These are phyloP conservation scores for Phylloscopus trochilus DNA, from an alignment of 2,113 vertebrate genomes.

Conservation along the genomic window DNA sequence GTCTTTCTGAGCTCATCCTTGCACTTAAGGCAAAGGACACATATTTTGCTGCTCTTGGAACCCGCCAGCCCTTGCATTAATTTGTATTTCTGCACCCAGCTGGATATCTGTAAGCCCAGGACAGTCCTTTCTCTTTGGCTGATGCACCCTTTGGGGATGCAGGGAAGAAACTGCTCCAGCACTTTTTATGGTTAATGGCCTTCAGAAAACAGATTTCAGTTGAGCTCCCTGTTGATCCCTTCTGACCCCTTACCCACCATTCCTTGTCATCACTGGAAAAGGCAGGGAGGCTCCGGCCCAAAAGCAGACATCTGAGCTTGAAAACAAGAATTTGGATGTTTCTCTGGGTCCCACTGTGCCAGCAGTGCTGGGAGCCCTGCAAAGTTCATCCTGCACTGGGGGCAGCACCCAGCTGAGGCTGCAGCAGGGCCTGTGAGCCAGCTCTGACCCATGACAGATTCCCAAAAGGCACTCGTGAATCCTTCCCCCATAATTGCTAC, in stretches of 20 bases:
- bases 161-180: background rate
- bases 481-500: accelerated
- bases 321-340: accelerated
- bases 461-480: accelerated
- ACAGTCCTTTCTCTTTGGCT: background rate
- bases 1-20: background rate
- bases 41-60: background rate
- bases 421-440: accelerated
- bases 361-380: background rate
- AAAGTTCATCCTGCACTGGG: background rate
- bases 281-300: background rate
- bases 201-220: background rate
- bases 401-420: background rate
- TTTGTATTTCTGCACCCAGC: background rate
- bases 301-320: background rate
- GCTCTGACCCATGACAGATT: background rate
- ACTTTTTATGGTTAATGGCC: background rate
- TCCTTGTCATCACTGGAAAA: background rate
- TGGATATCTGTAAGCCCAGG: background rate
- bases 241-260: background rate
- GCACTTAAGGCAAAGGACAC: background rate
- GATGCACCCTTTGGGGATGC: accelerated
- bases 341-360: background rate
- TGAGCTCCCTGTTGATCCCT: background rate
- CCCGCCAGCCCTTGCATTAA: background rate